Base-by-base conservation (phyloP, 2,113 vertebrate species). In the Rissa tridactyla region DNA sequence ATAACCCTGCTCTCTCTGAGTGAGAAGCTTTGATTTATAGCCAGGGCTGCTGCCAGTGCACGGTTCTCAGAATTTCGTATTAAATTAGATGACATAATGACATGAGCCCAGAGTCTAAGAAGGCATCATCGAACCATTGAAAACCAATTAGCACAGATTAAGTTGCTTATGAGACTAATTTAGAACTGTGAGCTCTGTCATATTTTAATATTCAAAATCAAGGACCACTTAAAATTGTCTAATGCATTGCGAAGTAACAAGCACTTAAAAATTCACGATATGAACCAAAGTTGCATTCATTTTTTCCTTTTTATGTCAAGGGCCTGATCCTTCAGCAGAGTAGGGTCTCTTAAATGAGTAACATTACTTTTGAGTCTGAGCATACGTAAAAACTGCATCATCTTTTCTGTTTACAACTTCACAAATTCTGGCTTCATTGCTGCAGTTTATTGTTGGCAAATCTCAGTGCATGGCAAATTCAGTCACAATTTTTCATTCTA, bases 1-100 rank as follows among this genome's bases (percentile, higher is more conserved):
- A 97, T 92, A 89, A 80, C 51, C 52, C 64, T 30, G 62, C 75
- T 68, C 55, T 81, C 51, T 89, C 55, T 88, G 55, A 90, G 84
- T 84, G 96, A 78, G 93, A 95, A 91, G 73, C 92, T 88, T 92
- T 90, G 91, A 83, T 96, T 88, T 91, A 83, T 58, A 91, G 81
- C 66, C 52, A 65, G 55, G 21, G 34, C 72, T 66, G 30, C 82
- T 73, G 90, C 96, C 91, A 88, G 13, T 5, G 20, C 1, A 0
- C 8, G 3, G 57, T 88, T 92, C 91, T 84, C 83, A 94, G 42
- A 89, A 79, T 71, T 86, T 93, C 12, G 6, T 68, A 16, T 95
- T 93, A 72, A 90, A 86, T 77, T 94, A 85, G 82, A 76, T 93
- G 93, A 92, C 79, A 79, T 82, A 89, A 88, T 89, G 88, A 91